These are phyloP conservation scores for Rhogogaster chlorosoma DNA, from an alignment of 2,888 invertebrate species.

Conservation along the genomic window DNA sequence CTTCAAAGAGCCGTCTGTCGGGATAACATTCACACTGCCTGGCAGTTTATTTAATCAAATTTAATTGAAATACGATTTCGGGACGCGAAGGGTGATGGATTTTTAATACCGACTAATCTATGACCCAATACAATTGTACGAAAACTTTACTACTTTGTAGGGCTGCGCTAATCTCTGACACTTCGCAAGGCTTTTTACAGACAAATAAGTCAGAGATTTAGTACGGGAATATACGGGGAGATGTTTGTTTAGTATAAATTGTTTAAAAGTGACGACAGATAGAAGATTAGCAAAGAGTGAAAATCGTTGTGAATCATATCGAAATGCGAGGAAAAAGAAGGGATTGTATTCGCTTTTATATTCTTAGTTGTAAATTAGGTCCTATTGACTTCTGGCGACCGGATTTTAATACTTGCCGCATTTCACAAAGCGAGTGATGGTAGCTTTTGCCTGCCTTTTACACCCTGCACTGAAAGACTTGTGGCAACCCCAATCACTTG, in stretches of 20 bases:
- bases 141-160: background rate
- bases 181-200: background rate
- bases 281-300: background rate
- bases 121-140: background rate
- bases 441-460: background rate
- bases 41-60: background rate
- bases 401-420: constrained; percentile 14
- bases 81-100: background rate
- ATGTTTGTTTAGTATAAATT: background rate
- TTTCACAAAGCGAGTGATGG: background rate
- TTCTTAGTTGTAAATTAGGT: constrained; percentile 22
- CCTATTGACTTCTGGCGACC: constrained; percentile 9
- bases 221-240: background rate
- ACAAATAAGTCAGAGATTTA: background rate
- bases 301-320: background rate
- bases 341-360: background rate
- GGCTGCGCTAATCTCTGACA: background rate
- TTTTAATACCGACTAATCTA: constrained; percentile 3
- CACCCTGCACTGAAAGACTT: constrained; percentile 9
- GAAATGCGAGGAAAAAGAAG: background rate
- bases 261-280: background rate
- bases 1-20: background rate
- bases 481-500: constrained; percentile 35
- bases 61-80: constrained; percentile 17
- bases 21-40: background rate